Base-by-base conservation (phyloP, 2,797 vertebrate genomes). In the Scleropages formosus region DNA sequence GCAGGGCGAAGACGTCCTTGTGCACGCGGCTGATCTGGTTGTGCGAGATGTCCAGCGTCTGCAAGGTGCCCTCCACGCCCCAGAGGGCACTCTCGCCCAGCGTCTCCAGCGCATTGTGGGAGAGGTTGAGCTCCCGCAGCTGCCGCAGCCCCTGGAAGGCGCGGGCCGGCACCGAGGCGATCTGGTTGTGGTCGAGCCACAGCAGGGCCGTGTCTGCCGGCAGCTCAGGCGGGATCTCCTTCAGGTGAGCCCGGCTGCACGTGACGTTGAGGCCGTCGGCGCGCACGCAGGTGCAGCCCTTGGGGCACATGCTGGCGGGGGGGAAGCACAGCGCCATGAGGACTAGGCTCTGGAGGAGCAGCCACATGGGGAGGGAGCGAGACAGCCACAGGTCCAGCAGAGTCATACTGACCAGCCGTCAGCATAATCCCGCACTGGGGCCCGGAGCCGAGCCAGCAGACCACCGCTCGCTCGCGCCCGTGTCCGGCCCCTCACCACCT, bases 311-410 rank as follows among this genome's bases (percentile, higher is more conserved):
- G 94, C 95, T 96, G 92, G 96, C 95, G 80, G 97, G 96, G 86
- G 96, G 96, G 89, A 98, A 98, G 93, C 96, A 98, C 91, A 96
- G 92, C 90, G 95, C 96, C 95, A 98, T 96, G 84, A 99, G 95
- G 84, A 98, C 95, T 90, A 99, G 95, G 89, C 97, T 98, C 89
- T 99, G 96, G 81, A 98, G 93, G 86, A 98, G 95, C 88, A 99
- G 94, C 94, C 95, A 97, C 95, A 97, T 96, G 94, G 96, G 95
- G 93, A 98, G 94, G 90, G 96, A 97, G 82, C 94, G 96, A 74
- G 95, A 95, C 88, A 96, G 90, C 96, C 95, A 98, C 94, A 98
- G 91, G 94, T 98, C 96, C 94, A 98, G 93, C 89, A 96, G 92
- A 95, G 95, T 94, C 97, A 99, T 99, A 89, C 94, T 94, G 95